phyloP scores from a whole-genome alignment of 2,797 vertebrate genomes.

The Squalus acanthias region DNA sequence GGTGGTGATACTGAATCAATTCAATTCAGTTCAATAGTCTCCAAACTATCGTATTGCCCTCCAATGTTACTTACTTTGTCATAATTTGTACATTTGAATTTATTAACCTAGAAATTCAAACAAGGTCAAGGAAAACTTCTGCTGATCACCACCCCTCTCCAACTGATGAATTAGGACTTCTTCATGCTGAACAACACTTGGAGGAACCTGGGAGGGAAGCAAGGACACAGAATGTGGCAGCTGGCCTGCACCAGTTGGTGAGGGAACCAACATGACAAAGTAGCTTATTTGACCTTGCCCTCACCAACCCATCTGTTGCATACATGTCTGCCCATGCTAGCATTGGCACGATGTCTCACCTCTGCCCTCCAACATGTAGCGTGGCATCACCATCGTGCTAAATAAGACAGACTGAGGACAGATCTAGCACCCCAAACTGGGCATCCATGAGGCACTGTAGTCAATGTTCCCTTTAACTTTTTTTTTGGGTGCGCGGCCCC shows the following conservation, averaged over 20 bases:
- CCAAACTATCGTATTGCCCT: not conserved
- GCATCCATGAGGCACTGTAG: not conserved
- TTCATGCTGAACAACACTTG: not conserved
- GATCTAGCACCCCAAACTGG: not conserved
- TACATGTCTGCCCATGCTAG: not conserved
- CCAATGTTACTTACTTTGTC: not conserved
- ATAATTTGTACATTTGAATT: not conserved
- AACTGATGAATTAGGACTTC: not conserved
- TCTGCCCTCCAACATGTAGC: not conserved
- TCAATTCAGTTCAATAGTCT: not conserved
- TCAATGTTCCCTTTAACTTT: no score
- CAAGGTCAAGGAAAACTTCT: not conserved
- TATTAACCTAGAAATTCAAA: slow-evolving; percentile 24
- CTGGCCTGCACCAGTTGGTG: not conserved
- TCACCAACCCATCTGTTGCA: not conserved
- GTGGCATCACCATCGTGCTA: not conserved
- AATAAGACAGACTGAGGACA: not conserved
- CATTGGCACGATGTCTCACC: not conserved
- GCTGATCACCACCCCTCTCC: not conserved
- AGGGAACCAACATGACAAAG: not conserved
- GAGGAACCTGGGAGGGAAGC: not conserved
- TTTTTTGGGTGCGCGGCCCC: no score
- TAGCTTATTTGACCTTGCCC: not conserved
- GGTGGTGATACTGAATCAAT: not conserved
- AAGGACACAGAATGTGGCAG: not conserved